phyloP scores from a whole-genome alignment of 2,888 invertebrate species.

The Hemicrepidius hirtus region DNA sequence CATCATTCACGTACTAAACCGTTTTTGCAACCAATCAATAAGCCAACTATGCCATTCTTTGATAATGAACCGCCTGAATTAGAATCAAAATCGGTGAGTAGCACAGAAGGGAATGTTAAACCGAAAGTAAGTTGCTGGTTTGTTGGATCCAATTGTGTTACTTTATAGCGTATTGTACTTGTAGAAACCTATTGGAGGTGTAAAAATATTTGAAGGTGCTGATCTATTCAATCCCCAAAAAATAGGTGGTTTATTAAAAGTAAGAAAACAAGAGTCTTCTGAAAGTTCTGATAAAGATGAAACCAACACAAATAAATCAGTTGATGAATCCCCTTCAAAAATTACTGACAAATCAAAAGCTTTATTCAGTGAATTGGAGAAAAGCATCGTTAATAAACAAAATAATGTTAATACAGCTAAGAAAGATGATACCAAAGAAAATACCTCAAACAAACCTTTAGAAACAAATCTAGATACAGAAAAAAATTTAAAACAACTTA shows the following conservation, averaged over 20 bases:
- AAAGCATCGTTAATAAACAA: not conserved
- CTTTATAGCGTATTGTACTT: constrained; percentile 48
- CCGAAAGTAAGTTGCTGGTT: constrained; percentile 31
- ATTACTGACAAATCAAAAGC: not conserved
- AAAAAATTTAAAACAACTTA: constrained; percentile 53
- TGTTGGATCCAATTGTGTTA: too few relatives aligned
- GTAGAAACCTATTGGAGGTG: constrained; percentile 79
- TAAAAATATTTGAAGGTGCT: constrained; percentile 75
- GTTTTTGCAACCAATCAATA: constrained; percentile 55
- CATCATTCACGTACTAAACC: constrained; percentile 50
- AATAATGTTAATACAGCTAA: not conserved
- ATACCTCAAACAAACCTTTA: not conserved
- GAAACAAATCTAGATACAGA: not conserved
- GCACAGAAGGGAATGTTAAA: not conserved
- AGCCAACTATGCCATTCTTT: constrained; percentile 61
- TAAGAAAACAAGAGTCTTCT: constrained; percentile 46
- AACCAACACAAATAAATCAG: constrained; percentile 13
- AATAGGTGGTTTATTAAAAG: constrained; percentile 49
- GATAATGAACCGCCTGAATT: constrained; percentile 66
- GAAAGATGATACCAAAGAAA: not conserved
- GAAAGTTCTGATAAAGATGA: constrained; percentile 52
- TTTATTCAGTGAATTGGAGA: constrained; percentile 1
- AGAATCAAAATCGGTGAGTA: constrained; percentile 35
- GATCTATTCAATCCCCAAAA: constrained; percentile 58
- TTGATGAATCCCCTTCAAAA: constrained; percentile 15